phyloP scores from a whole-genome alignment of 2,888 invertebrate species.

The Acanthosoma haemorrhoidale region DNA sequence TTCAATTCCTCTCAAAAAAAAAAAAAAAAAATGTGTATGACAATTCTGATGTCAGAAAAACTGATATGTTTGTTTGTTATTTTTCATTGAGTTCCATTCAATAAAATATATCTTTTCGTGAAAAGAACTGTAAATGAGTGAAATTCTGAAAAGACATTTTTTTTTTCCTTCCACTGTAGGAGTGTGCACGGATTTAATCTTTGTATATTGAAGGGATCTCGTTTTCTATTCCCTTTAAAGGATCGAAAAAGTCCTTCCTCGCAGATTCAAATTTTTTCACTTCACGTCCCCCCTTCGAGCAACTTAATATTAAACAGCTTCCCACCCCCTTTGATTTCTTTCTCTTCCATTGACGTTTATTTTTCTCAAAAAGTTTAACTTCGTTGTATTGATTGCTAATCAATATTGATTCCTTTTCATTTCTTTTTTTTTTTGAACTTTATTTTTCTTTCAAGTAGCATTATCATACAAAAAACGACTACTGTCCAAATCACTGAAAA shows the following conservation, averaged over 20 bases:
- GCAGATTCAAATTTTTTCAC: slow-evolving; percentile 19
- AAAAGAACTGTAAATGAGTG: too few species aligned
- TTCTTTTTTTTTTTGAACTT: not conserved
- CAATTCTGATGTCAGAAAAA: too few species aligned
- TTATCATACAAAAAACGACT: too few species aligned
- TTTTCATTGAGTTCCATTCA: too few species aligned
- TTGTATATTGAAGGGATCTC: slow-evolving; percentile 8
- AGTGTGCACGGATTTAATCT: not conserved
- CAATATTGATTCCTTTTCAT: not conserved
- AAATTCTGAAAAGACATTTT: too few species aligned
- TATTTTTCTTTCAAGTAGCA: not conserved
- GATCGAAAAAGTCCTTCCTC: slow-evolving; percentile 5
- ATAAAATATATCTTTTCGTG: too few species aligned
- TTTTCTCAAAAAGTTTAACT: slow-evolving; percentile 15
- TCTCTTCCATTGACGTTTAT: not conserved
- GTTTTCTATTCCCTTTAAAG: slow-evolving; percentile 4
- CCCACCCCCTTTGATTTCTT: not conserved
- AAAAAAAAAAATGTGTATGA: too few species aligned
- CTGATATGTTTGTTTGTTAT: too few species aligned
- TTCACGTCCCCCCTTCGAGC: not conserved
- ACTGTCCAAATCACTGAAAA: too few species aligned
- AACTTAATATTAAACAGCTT: slow-evolving; percentile 22
- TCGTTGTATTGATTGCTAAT: slow-evolving; percentile 20
- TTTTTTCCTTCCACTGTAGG: too few species aligned
- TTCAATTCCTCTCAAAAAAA: too few species aligned